Conservation (phyloP, 2,888 invertebrate species). For the Auanema sp. region DNA sequence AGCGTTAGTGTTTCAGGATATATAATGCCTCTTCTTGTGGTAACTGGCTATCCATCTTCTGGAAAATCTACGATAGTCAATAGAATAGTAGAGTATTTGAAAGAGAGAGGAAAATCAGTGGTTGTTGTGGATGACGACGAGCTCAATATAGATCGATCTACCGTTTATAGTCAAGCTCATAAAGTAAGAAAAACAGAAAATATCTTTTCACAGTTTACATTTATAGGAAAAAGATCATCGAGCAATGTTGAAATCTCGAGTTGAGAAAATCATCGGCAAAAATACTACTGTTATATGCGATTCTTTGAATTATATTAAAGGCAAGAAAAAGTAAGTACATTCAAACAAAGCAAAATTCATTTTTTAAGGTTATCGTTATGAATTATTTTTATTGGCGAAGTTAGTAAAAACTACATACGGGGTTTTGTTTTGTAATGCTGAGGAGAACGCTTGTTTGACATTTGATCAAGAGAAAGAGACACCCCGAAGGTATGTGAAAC, state of each 20-base stretch:
- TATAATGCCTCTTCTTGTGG: conserved; percentile 57
- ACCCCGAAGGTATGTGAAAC: conserved; percentile 12
- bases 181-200: conserved; percentile 1
- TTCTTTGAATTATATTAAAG: conserved; percentile 91
- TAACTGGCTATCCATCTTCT: conserved; percentile 57
- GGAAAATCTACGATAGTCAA: conserved; percentile 59
- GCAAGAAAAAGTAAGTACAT: conserved; percentile 19
- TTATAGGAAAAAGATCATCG: conserved; percentile 57
- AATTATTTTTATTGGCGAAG: conserved; percentile 88
- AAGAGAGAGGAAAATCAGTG: conserved; percentile 27
- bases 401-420: conserved; percentile 86
- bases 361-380: conserved; percentile 83
- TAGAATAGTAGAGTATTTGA: conserved; percentile 36
- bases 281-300: conserved; percentile 86
- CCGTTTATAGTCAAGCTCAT: no score
- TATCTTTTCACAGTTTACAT: conserved; percentile 7
- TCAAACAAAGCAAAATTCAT: neutral
- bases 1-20: neutral
- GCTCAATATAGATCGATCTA: conserved; percentile 8
- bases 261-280: conserved; percentile 62
- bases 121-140: conserved; percentile 41
- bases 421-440: conserved; percentile 79
- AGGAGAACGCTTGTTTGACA: conserved; percentile 76
- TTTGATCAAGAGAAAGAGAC: conserved; percentile 71
- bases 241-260: conserved; percentile 48